Conservation (phyloP, 2,888 invertebrate genomes). For the Harpagoxenus sublaevis region DNA sequence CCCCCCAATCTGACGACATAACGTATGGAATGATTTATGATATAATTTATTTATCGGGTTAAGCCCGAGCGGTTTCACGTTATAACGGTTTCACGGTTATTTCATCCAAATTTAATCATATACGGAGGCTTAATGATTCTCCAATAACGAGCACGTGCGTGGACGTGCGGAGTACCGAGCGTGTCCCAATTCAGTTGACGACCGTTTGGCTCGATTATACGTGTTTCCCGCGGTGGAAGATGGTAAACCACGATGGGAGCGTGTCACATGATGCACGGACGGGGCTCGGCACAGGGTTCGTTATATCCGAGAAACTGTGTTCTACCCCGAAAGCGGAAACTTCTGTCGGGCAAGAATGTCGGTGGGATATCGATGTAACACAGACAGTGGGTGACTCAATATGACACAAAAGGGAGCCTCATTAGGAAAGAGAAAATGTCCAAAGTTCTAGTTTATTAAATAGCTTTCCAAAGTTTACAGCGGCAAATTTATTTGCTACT, state of each 20-base stretch:
- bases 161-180: background rate
- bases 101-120: conserved; percentile 13
- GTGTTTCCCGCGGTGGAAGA: conserved; percentile 53
- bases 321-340: conserved; percentile 20
- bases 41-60: background rate
- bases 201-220: background rate
- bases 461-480: background rate
- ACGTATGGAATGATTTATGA: background rate
- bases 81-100: background rate
- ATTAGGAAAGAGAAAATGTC: background rate
- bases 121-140: background rate
- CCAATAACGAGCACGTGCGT: conserved; percentile 18
- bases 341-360: conserved; percentile 48
- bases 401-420: background rate
- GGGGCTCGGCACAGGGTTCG: background rate
- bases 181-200: conserved; percentile 4
- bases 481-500: background rate
- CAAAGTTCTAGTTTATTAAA: background rate
- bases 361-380: background rate
- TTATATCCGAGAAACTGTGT: conserved; percentile 1
- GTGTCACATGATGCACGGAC: background rate
- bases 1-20: no score
- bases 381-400: background rate
- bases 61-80: background rate
- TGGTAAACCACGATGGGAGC: conserved; percentile 46